phyloP scores from a whole-genome alignment of 2,113 vertebrate species.

The Philantomba maxwellii region DNA sequence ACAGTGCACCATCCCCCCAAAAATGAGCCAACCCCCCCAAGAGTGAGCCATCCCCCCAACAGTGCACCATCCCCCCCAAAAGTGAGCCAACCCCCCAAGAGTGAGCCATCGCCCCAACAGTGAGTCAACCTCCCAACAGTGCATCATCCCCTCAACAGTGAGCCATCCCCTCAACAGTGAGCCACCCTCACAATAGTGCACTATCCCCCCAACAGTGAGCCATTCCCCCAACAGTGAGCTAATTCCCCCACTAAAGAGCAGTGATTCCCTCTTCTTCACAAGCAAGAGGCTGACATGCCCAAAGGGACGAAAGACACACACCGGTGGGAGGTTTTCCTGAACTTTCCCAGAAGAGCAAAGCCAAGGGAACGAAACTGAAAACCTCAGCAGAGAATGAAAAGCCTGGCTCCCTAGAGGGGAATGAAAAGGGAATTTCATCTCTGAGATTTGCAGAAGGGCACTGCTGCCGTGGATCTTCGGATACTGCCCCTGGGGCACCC shows the following conservation, averaged over 20 bases:
- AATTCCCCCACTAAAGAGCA: neutral
- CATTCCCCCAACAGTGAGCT: neutral
- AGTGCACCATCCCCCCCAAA: neutral
- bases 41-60: rapidly evolving
- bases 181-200: rapidly evolving
- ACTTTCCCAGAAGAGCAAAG: neutral
- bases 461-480: neutral
- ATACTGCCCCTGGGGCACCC: neutral
- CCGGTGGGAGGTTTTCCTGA: neutral
- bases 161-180: neutral
- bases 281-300: neutral
- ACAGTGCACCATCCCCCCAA: neutral
- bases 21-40: neutral
- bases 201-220: too few relatives aligned
- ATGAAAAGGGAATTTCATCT: neutral
- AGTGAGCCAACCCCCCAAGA: neutral
- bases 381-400: neutral
- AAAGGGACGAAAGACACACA: neutral
- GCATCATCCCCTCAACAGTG: neutral
- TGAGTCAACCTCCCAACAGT: too few relatives aligned
- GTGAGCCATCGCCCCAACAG: too few relatives aligned
- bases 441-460: neutral
- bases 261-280: neutral
- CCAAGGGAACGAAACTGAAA: neutral
- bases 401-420: neutral